Evolutionary conservation across 2,888 invertebrate species (phyloP).

Genomic region (Drosophila histrio): DNA sequence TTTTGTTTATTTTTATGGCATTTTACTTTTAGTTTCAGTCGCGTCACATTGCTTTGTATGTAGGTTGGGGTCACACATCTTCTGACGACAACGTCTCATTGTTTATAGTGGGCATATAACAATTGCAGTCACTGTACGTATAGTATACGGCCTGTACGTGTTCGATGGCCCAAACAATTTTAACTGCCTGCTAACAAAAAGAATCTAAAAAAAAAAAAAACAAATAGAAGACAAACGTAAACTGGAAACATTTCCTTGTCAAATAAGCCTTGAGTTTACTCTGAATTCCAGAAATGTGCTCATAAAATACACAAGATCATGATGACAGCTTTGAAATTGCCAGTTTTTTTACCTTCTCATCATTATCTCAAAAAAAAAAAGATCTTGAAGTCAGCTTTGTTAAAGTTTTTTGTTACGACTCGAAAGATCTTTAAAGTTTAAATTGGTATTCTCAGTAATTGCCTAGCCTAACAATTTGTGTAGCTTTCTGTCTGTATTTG

Average conservation of each 20-base stretch:
- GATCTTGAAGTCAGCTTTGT: not conserved
- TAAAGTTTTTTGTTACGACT: not conserved
- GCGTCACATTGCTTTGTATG: constrained; percentile 53
- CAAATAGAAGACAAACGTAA: constrained; percentile 3
- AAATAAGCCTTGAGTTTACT: constrained; percentile 13
- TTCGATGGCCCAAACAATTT: constrained; percentile 43
- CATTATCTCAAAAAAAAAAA: not conserved
- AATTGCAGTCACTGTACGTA: constrained; percentile 53
- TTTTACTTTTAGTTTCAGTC: constrained; percentile 74
- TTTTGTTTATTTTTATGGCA: constrained; percentile 65
- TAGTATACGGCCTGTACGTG: constrained; percentile 43
- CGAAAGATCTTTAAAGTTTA: not conserved
- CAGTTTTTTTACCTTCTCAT: not conserved
- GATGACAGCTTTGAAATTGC: not conserved
- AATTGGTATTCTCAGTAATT: not conserved
- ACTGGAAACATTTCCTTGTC: constrained; percentile 50
- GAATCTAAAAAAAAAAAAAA: not conserved
- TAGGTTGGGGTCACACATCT: constrained; percentile 77
- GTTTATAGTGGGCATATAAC: constrained; percentile 56
- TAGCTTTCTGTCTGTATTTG: not conserved
- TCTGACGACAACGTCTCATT: constrained; percentile 63
- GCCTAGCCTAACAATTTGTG: not conserved
- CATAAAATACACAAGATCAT: constrained; percentile 5
- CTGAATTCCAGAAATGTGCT: not conserved
- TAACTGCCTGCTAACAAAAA: constrained; percentile 26